These are phyloP conservation scores for Morinoia aosen DNA, from an alignment of 2,888 invertebrate species.

Conservation along the genomic window DNA sequence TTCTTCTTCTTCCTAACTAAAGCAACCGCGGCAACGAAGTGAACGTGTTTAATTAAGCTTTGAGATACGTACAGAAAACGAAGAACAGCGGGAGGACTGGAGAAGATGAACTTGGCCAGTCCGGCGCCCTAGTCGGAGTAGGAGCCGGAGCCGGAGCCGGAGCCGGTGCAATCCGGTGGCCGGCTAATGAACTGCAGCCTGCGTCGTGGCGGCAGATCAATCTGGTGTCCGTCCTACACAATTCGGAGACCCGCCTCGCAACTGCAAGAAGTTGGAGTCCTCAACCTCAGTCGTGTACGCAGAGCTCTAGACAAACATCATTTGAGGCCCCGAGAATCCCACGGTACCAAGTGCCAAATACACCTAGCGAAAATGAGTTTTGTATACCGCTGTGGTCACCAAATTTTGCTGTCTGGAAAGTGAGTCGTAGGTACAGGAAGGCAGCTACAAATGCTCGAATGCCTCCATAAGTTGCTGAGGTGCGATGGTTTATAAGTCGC, in stretches of 20 bases:
- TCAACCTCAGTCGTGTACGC: neutral
- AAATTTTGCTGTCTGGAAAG: no score
- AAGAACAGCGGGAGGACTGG: neutral
- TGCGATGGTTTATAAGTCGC: no score
- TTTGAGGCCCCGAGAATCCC: no score
- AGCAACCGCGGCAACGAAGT: no score
- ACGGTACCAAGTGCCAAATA: no score
- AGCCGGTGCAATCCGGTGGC: neutral
- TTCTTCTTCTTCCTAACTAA: no score
- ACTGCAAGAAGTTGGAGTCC: neutral
- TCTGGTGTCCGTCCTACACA: neutral
- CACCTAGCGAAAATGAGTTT: no score
- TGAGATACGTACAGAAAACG: neutral
- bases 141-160: neutral
- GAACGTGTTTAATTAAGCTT: no score
- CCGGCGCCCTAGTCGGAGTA: neutral
- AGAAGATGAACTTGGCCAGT: neutral
- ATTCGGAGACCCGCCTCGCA: neutral
- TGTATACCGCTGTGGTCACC: no score
- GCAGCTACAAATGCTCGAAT: no score
- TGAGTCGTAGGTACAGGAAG: no score
- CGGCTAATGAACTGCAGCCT: neutral
- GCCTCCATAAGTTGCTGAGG: no score
- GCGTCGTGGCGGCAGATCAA: neutral
- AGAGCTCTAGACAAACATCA: neutral